These are phyloP conservation scores for Bothrops jararaca DNA, from an alignment of 2,113 vertebrate genomes.

Conservation along the genomic window DNA sequence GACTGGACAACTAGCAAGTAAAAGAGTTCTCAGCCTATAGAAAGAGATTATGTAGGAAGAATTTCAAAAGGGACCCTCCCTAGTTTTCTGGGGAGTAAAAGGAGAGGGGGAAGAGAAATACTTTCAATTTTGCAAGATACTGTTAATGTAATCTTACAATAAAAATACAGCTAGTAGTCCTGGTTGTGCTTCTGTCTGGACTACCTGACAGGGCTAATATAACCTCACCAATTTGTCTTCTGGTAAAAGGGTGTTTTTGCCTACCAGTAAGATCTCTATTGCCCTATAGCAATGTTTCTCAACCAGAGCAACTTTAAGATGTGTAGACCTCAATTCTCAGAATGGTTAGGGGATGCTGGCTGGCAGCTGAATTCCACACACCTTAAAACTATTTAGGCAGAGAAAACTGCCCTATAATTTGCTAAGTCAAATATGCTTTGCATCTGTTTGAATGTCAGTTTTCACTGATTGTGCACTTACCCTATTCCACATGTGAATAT, in stretches of 20 bases:
- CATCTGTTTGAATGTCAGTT: background rate
- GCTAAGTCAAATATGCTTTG: background rate
- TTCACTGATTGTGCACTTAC: conserved; percentile 59
- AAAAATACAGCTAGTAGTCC: background rate
- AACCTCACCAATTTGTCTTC: background rate
- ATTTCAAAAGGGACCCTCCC: background rate
- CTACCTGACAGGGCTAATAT: background rate
- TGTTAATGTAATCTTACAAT: background rate
- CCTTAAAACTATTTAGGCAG: background rate
- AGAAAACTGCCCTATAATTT: background rate
- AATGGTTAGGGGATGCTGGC: background rate
- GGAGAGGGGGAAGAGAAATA: background rate
- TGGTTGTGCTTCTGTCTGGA: background rate
- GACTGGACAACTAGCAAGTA: background rate
- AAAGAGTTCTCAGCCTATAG: background rate
- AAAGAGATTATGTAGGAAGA: background rate
- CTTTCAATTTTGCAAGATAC: background rate
- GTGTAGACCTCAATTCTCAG: background rate
- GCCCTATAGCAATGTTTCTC: background rate
- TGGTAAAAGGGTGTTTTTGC: background rate
- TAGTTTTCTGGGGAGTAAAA: background rate
- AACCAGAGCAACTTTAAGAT: background rate
- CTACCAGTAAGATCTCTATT: background rate
- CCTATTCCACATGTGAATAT: conserved; percentile 83
- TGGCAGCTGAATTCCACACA: background rate